Conservation (phyloP, 2,888 invertebrate genomes). For the Caenorhabditis doughertyi region DNA sequence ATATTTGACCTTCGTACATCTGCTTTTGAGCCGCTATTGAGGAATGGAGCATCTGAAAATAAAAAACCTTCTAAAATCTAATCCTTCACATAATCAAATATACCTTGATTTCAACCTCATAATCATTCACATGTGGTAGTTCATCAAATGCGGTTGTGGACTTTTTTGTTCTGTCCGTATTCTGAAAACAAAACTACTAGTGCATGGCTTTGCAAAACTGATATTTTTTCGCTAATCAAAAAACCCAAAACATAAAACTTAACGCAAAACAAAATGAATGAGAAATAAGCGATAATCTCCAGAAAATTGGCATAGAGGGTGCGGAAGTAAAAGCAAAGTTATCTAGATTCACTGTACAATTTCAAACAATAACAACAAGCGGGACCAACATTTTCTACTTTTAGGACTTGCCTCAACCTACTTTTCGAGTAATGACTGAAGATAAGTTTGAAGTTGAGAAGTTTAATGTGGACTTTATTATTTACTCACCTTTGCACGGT, state of each 20-base stretch:
- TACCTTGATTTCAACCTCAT: constrained; percentile 71
- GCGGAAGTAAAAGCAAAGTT: constrained; percentile 40
- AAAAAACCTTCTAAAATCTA: neutral
- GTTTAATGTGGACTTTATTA: neutral
- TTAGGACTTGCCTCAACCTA: constrained; percentile 61
- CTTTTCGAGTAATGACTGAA: constrained; percentile 65
- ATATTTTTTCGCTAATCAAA: constrained; percentile 1
- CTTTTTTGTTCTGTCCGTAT: constrained; percentile 52
- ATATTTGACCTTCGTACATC: constrained; percentile 71
- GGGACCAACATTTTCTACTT: constrained; percentile 45
- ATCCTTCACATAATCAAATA: neutral
- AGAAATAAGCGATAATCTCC: constrained; percentile 19
- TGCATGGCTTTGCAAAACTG: neutral
- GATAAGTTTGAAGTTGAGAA: neutral
- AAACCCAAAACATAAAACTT: constrained; percentile 28
- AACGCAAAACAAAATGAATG: constrained; percentile 31
- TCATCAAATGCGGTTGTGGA: constrained; percentile 59
- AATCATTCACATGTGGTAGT: constrained; percentile 57
- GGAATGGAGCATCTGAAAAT: constrained; percentile 67
- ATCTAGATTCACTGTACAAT: constrained; percentile 38
- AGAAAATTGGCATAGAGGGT: constrained; percentile 33
- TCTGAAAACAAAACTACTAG: constrained; percentile 18
- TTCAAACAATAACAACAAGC: constrained; percentile 47
- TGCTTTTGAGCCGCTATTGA: constrained; percentile 71
- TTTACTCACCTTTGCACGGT: constrained; percentile 52